Evolutionary conservation across 2,797 vertebrate species (phyloP), one percentile per base, ranked within the genome.

Genomic region (Premnoplex brunnescens): DNA sequence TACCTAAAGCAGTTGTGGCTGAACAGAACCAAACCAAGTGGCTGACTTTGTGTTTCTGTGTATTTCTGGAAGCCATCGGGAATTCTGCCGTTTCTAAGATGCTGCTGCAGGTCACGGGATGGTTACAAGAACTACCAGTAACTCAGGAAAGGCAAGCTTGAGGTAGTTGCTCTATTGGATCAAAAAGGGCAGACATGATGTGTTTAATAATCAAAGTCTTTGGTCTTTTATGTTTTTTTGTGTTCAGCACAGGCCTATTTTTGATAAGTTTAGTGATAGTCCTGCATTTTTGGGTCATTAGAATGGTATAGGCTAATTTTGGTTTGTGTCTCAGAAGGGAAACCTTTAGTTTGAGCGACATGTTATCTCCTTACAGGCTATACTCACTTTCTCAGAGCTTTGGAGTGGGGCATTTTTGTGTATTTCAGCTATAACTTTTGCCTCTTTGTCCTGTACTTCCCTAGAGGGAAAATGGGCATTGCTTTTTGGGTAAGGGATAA

Each of bases 281-380:
- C 21, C 23, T 74, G 30, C 3, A 0, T 59, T 71, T 81, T 77
- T 69, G 3, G 34, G 71, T 28, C 1, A 0, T 44, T 48, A 0
- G 0, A 7, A 18, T 76, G 34, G 21, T 15, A 14, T 1, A 27
- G n/a, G 19, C 32, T 56, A 39, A n/a, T 67, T 52, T 49, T 60
- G 23, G 28, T n/a, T 81, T 54, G 27, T 9, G 27, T 75, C 44
- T 88, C 24, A 19, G n/a, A 64, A 68, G 8, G 9, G 21, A 60
- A 72, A 14, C 3, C 7, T 77, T 63, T 44, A 14, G 12, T 46
- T 63, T 56, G 49, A 74, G 34, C 22, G 73, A 12, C 3, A 3
- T 22, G 2, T 44, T 75, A 3, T 49, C 37, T 39, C 4, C 30
- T 82, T 15, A 7, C 12, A 85, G 46, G 24, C 15, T 34, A 10